Base-by-base conservation (phyloP, 2,888 invertebrate species). In the Ellobium chinense region DNA sequence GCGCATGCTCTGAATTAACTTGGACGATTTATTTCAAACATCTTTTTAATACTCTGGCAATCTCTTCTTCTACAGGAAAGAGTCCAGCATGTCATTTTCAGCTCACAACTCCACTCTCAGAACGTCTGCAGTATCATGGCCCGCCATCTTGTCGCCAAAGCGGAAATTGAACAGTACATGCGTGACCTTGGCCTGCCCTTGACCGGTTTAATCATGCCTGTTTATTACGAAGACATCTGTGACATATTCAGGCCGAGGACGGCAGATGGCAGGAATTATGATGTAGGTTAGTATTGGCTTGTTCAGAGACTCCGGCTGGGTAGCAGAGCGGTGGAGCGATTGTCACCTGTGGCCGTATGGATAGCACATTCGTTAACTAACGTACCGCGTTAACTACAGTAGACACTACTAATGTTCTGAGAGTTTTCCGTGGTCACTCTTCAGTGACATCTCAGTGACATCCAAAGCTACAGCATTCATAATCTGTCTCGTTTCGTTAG, bases 71-170 rank as follows among this genome's bases (percentile, higher is more conserved):
- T 12, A 27, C 72, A 78, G 78, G 85, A 84, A 3, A 83, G 84
- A 2, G 85, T 91, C 37, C 75, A 82, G 1, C 91, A 91, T 74
- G 88, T 91, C 9, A 83, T 91, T 9, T 90, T 87, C 82, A 88
- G 89, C 83, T 91, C 91, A 24, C 89, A 91, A 78, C 84, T 91
- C 31, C 86, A 89, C 80, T 89, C 90, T 0, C 85, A 87, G 39
- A 74, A 85, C 36, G 85, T 89, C n/a, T 86, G 87, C 27, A 90
- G 91, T 1, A 84, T 89, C 14, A 83, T 87, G 78, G 90, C 88
- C 5, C 85, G 89, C 2, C 90, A 91, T 82, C 85, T 91, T 80
- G 91, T 91, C 73, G 89, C 91, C 27, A 92, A 92, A 85, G 90
- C 91, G 2, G 87, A 88, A 76, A 85, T 89, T 27, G 77, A 73